phyloP scores from a whole-genome alignment of 1,140 invertebrate species.

The Panagrolaimus sp. region DNA sequence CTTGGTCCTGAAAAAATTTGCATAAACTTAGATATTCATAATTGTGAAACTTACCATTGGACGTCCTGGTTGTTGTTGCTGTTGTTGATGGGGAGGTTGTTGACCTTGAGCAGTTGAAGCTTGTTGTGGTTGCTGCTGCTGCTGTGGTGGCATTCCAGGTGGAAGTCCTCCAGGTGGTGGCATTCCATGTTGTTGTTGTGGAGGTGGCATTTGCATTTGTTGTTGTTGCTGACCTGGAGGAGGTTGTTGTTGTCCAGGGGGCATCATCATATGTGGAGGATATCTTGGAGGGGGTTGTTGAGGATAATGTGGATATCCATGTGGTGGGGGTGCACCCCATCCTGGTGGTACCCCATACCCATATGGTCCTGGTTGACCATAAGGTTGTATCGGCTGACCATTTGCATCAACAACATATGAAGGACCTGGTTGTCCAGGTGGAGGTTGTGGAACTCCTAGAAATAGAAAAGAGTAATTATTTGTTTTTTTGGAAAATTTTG shows the following conservation, averaged over 20 bases:
- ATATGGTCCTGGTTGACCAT: not conserved
- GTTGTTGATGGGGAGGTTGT: slow-evolving; percentile 6
- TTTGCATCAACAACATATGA: not conserved
- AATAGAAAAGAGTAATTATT: not conserved
- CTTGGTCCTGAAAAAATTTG: too few species aligned
- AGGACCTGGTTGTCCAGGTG: not conserved
- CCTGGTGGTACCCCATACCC: not conserved
- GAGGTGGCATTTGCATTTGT: not conserved
- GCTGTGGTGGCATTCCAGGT: slow-evolving; percentile 11
- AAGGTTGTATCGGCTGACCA: not conserved
- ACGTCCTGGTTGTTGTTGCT: not conserved
- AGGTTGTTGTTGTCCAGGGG: not conserved
- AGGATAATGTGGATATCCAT: not conserved
- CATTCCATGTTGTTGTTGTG: not conserved
- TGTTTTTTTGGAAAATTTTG: too few species aligned
- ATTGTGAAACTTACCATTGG: too few species aligned
- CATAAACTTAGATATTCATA: too few species aligned
- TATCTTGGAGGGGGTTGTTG: not conserved
- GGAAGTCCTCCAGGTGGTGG: not conserved
- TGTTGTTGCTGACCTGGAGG: not conserved
- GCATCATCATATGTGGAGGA: not conserved
- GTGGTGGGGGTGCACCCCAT: not conserved
- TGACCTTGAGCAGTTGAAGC: not conserved
- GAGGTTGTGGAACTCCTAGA: slow-evolving; percentile 1
- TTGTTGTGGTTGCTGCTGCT: slow-evolving; percentile 3